These are phyloP conservation scores for Nesometra sesokonis DNA, from an alignment of 35 echinoderm and acorn worm species.

Conservation along the genomic window DNA sequence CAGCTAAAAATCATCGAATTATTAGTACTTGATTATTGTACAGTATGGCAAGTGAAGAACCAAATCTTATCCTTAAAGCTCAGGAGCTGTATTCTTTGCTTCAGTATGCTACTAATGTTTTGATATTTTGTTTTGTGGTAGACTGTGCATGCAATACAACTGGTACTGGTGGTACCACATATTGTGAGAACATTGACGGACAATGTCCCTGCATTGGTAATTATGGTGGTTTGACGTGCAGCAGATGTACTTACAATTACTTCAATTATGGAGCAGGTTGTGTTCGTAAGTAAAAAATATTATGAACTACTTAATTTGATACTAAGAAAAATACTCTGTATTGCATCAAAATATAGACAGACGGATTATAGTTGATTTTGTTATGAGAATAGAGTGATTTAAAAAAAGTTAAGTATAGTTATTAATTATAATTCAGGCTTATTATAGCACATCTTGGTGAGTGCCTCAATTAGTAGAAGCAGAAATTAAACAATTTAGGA, in stretches of 20 bases:
- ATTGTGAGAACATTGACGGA: slow-evolving; percentile 60
- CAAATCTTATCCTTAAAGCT: no score
- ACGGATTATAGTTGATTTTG: not conserved
- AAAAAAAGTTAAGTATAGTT: no score
- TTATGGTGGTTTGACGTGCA: slow-evolving; percentile 73
- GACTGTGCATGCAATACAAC: slow-evolving; percentile 65
- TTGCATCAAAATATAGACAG: not conserved
- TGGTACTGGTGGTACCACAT: slow-evolving; percentile 46
- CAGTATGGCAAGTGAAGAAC: no score
- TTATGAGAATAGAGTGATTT: no score
- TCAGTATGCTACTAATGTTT: not conserved
- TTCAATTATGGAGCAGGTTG: slow-evolving; percentile 67
- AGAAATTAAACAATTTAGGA: no score
- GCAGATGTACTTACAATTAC: slow-evolving; percentile 50
- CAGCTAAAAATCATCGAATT: no score
- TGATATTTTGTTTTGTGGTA: not conserved
- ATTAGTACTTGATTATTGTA: no score
- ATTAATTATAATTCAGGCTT: no score
- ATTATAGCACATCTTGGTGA: no score
- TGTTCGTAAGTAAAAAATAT: slow-evolving; percentile 39
- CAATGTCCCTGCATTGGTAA: slow-evolving; percentile 79
- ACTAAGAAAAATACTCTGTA: not conserved
- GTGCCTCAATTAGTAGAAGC: no score
- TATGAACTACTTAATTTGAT: not conserved
- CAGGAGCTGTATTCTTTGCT: no score